Percentiles rank a stretch among this genome's conserved stretches.
phyloP scores from a whole-genome alignment of 1,140 invertebrate genomes.

The Drosophila suzukii region DNA sequence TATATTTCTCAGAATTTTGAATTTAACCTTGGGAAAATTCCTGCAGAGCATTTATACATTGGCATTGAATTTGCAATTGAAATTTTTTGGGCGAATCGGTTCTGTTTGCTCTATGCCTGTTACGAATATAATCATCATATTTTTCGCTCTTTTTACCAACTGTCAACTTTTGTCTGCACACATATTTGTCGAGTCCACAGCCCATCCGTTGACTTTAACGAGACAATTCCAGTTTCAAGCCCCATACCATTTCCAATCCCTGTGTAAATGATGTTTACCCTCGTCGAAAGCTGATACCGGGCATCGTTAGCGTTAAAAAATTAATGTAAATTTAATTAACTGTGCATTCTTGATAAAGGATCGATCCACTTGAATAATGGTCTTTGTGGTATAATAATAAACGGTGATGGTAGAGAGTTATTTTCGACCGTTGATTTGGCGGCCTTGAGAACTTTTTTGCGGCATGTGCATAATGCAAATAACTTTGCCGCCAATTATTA shows the following conservation, averaged over 20 bases:
- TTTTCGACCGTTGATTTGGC: constrained; percentile 6
- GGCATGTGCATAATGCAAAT: constrained; percentile 61
- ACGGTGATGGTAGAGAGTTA: constrained; percentile 9
- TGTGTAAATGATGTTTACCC: constrained; percentile 52
- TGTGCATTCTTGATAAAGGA: constrained; percentile 22
- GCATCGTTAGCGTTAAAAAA: constrained; percentile 39
- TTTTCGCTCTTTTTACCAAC: constrained; percentile 36
- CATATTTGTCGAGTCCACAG: constrained; percentile 61
- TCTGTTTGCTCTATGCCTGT: constrained; percentile 35
- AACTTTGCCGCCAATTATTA: constrained; percentile 59
- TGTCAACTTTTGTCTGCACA: constrained; percentile 58
- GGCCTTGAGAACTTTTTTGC: constrained; percentile 52
- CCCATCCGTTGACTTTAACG: constrained; percentile 56
- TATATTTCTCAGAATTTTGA: constrained; percentile 16
- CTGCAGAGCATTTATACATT: constrained; percentile 37
- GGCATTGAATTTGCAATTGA: constrained; percentile 8
- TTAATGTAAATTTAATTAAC: constrained; percentile 71
- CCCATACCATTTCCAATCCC: neutral
- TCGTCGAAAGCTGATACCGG: constrained; percentile 22
- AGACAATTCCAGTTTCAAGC: constrained; percentile 28
- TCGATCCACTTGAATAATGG: neutral
- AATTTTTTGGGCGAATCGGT: constrained; percentile 32
- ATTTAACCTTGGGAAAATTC: constrained; percentile 1
- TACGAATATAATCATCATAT: constrained; percentile 32
- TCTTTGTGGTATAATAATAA: neutral